Evolutionary conservation across 2,113 vertebrate genomes (phyloP).

Genomic region (Podarcis cretensis): DNA sequence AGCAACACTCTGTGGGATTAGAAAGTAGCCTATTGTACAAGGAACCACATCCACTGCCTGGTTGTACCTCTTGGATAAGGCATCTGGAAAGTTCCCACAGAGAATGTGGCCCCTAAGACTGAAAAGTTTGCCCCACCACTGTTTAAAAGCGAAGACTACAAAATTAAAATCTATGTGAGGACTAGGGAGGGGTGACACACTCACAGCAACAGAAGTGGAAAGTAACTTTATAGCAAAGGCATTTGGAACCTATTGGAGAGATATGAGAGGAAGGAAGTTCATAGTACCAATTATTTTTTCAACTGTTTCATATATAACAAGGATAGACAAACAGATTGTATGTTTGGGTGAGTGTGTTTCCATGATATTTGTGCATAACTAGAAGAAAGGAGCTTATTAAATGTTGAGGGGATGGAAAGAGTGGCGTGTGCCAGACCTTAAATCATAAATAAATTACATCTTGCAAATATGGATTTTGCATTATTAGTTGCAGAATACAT

Average conservation of each 20-base stretch:
- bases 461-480: constrained; percentile 9
- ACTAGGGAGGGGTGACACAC: not conserved
- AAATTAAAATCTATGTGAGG: not conserved
- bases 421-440: fast-evolving
- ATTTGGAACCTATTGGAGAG: too few species aligned
- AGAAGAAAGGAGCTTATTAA: not conserved
- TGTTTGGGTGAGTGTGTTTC: constrained; percentile 16
- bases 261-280: not conserved
- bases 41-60: too few species aligned
- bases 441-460: constrained; percentile 9
- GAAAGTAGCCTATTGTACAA: too few species aligned
- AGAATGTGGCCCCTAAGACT: too few species aligned
- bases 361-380: not conserved
- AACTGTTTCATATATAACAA: constrained; percentile 13
- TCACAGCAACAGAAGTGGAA: not conserved
- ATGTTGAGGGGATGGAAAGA: not conserved
- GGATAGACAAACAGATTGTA: not conserved
- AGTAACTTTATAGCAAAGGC: not conserved
- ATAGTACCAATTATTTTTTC: constrained; percentile 3
- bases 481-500: constrained; percentile 6
- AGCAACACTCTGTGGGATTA: too few species aligned
- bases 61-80: too few species aligned
- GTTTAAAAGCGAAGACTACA: not conserved
- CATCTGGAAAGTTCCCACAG: too few species aligned
- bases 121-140: too few species aligned